A percentile compares a stretch with the other conserved stretches of the same genome.
phyloP scores from a whole-genome alignment of 2,888 invertebrate species.

The Epistrophe eligans region DNA sequence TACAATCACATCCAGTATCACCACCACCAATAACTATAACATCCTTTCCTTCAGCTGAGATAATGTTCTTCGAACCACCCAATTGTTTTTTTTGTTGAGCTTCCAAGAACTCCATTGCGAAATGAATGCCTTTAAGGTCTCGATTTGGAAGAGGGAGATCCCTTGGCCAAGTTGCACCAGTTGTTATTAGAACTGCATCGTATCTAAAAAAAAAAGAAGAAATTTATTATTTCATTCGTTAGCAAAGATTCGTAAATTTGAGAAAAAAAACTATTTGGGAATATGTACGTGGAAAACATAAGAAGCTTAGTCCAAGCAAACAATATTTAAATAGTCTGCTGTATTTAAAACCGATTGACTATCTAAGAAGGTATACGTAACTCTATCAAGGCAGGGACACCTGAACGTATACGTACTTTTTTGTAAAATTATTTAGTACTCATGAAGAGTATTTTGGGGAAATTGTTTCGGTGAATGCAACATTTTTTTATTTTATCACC shows the following conservation, averaged over 20 bases:
- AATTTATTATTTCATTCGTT: not conserved
- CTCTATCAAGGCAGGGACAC: not conserved
- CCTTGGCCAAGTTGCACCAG: conserved; percentile 98
- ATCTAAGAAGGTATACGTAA: too few relatives aligned
- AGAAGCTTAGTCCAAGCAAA: too few relatives aligned
- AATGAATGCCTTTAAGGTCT: conserved; percentile 96
- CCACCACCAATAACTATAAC: conserved; percentile 96
- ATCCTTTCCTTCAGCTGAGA: conserved; percentile 96
- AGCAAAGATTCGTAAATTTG: too few relatives aligned
- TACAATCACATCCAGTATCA: conserved; percentile 98
- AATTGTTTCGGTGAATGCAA: too few relatives aligned
- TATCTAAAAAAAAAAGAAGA: conserved; percentile 84
- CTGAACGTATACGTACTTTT: not conserved
- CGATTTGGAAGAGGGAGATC: conserved; percentile 94
- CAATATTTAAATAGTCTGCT: too few relatives aligned
- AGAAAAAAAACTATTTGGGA: too few relatives aligned
- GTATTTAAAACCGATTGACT: too few relatives aligned
- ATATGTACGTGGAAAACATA: too few relatives aligned
- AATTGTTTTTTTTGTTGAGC: conserved; percentile 98
- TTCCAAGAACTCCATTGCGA: conserved; percentile 98
- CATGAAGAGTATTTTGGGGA: too few relatives aligned
- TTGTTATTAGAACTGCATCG: conserved; percentile 95
- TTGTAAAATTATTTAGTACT: not conserved
- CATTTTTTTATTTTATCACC: too few relatives aligned
- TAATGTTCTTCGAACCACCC: conserved; percentile 86